These are phyloP conservation scores for Thymallus thymallus DNA, from an alignment of 2,113 vertebrate genomes.

Conservation along the genomic window DNA sequence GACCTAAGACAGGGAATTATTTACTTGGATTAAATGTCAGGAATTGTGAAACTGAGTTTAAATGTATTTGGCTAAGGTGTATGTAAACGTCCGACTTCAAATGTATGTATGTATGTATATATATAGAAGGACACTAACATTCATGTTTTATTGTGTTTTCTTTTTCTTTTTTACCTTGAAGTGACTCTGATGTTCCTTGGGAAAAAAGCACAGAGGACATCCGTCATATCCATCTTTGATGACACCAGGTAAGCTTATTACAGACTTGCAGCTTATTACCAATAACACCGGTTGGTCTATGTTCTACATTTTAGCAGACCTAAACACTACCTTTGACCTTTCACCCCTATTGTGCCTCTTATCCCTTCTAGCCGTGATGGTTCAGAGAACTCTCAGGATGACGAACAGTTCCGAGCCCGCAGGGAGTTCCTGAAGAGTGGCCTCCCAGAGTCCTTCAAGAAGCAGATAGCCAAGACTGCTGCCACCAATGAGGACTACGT, in stretches of 20 bases:
- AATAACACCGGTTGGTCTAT: neutral
- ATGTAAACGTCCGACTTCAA: too few relatives aligned
- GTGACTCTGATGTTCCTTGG: slow-evolving; percentile 57
- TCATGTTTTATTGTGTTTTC: neutral
- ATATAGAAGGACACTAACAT: neutral
- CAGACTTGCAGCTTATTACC: neutral
- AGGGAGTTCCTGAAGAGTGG: slow-evolving; percentile 93
- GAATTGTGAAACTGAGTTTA: too few relatives aligned
- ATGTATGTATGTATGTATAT: too few relatives aligned
- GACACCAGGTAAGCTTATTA: slow-evolving; percentile 80
- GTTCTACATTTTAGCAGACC: neutral
- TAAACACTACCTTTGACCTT: neutral
- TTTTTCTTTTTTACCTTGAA: slow-evolving; percentile 61
- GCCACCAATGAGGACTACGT: slow-evolving; percentile 80
- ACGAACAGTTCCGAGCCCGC: slow-evolving; percentile 83
- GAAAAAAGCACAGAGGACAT: slow-evolving; percentile 67
- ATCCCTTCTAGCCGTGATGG: slow-evolving; percentile 70
- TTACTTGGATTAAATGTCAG: too few relatives aligned
- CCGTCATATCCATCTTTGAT: slow-evolving; percentile 78
- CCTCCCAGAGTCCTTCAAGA: slow-evolving; percentile 88
- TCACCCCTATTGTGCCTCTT: neutral
- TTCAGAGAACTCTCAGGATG: slow-evolving; percentile 86
- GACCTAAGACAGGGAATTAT: too few relatives aligned
- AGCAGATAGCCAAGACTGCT: slow-evolving; percentile 84
- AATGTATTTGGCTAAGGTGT: too few relatives aligned